Evolutionary conservation across 1,140 invertebrate species (phyloP).

Genomic region (Thalassaphorura encarpata): DNA sequence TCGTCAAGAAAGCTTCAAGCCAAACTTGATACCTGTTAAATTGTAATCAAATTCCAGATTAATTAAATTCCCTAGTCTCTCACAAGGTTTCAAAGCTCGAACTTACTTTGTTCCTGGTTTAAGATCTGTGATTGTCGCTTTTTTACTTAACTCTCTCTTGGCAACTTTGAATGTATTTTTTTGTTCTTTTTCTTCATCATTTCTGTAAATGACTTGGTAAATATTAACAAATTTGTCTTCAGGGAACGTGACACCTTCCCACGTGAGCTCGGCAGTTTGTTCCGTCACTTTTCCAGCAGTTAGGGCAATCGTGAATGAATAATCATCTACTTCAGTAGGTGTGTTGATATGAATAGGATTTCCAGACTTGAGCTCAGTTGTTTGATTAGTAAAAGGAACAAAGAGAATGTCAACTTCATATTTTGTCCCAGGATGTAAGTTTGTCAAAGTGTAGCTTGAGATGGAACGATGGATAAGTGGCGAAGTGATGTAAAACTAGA

Average conservation of each 20-base stretch:
- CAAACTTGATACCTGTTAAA: slow-evolving; percentile 62
- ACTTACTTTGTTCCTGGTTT: slow-evolving; percentile 60
- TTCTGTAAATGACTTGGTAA: slow-evolving; percentile 71
- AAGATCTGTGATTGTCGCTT: slow-evolving; percentile 56
- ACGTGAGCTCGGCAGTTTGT: slow-evolving; percentile 61
- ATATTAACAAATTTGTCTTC: slow-evolving; percentile 85
- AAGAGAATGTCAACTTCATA: slow-evolving; percentile 69
- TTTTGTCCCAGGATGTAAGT: slow-evolving; percentile 55
- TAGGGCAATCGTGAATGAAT: slow-evolving; percentile 65
- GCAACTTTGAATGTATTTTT: slow-evolving; percentile 73
- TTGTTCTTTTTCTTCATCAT: slow-evolving; percentile 55
- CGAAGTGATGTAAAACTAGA: slow-evolving; percentile 54
- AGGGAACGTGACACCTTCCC: slow-evolving; percentile 72
- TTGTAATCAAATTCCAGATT: slow-evolving; percentile 11
- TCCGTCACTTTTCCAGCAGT: slow-evolving; percentile 62
- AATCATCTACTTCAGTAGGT: slow-evolving; percentile 50
- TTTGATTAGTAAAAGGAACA: slow-evolving; percentile 61
- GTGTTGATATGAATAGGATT: slow-evolving; percentile 55
- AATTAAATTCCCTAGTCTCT: slow-evolving; percentile 1
- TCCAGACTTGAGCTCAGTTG: slow-evolving; percentile 57
- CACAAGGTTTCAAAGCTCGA: neutral
- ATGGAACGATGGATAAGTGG: slow-evolving; percentile 64
- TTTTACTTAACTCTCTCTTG: slow-evolving; percentile 61
- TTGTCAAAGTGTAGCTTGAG: slow-evolving; percentile 57
- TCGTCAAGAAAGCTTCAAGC: slow-evolving; percentile 76